Evolutionary conservation across 2,113 vertebrate species (phyloP).

Genomic region (Oncorhynchus keta): DNA sequence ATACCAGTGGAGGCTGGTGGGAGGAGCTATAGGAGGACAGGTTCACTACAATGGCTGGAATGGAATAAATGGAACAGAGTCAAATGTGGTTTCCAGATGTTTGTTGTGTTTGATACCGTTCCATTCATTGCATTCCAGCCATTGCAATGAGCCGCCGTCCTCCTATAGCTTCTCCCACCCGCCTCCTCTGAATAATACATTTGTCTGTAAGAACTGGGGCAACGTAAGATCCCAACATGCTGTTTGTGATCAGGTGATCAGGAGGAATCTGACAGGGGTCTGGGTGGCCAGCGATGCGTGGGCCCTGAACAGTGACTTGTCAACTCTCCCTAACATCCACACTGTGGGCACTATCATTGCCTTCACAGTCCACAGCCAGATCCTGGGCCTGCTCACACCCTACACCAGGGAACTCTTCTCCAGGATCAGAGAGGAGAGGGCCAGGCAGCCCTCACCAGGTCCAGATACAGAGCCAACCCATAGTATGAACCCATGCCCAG

Average conservation of each 20-base stretch:
- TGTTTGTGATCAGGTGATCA: conserved; percentile 64
- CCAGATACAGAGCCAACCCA: conserved; percentile 8
- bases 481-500: conserved; percentile 61
- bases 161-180: too few species aligned
- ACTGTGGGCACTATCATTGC: conserved; percentile 80
- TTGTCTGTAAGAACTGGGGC: background rate
- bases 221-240: background rate
- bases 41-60: too few species aligned
- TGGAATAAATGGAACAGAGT: too few species aligned
- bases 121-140: too few species aligned
- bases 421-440: conserved; percentile 56
- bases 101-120: too few species aligned
- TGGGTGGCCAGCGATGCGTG: conserved; percentile 86
- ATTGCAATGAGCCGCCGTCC: too few species aligned
- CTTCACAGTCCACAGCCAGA: conserved; percentile 48
- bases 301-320: conserved; percentile 51
- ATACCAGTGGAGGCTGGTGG: too few species aligned
- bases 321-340: conserved; percentile 62
- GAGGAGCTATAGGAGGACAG: too few species aligned
- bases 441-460: accelerated
- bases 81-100: too few species aligned
- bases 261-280: conserved; percentile 71
- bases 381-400: conserved; percentile 50
- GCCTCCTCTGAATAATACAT: background rate
- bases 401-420: conserved; percentile 59